A percentile compares a stretch with the other conserved stretches of the same genome.
Evolutionary conservation across 2,888 invertebrate species (phyloP).

Genomic region (Apodemia mormo): DNA sequence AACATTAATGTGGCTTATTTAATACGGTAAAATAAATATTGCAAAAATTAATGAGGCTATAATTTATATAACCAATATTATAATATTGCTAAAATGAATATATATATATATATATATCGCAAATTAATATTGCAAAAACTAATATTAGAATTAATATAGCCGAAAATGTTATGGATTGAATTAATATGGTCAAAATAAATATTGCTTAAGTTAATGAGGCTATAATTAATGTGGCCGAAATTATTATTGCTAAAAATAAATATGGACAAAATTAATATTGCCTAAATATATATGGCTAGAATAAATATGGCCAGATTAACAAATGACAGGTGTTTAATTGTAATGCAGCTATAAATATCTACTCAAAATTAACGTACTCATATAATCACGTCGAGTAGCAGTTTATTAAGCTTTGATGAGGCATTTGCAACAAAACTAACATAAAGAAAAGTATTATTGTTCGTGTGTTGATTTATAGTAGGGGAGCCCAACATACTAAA

Average conservation of each 20-base stretch:
- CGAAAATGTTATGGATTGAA: not conserved
- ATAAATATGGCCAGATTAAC: too few relatives aligned
- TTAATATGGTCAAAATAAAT: slow-evolving; percentile 20
- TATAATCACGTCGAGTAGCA: not conserved
- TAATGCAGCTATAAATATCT: not conserved
- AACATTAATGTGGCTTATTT: not conserved
- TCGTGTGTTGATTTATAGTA: too few relatives aligned
- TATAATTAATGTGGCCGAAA: not conserved
- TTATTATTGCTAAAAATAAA: not conserved
- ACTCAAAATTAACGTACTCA: not conserved
- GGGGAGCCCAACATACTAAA: too few relatives aligned
- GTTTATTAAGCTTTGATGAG: not conserved
- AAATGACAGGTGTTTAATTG: too few relatives aligned
- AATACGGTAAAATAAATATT: slow-evolving; percentile 16
- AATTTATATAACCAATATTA: not conserved
- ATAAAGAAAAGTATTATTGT: too few relatives aligned
- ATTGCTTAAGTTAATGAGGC: not conserved
- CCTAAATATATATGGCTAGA: too few relatives aligned
- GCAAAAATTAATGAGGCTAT: not conserved
- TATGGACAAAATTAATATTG: not conserved
- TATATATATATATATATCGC: too few relatives aligned
- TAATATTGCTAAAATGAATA: too few relatives aligned
- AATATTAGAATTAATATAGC: too few relatives aligned
- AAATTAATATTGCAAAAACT: not conserved
- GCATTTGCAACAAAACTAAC: not conserved